Conservation (phyloP, 2,888 invertebrate species). For the Congeria kusceri region DNA sequence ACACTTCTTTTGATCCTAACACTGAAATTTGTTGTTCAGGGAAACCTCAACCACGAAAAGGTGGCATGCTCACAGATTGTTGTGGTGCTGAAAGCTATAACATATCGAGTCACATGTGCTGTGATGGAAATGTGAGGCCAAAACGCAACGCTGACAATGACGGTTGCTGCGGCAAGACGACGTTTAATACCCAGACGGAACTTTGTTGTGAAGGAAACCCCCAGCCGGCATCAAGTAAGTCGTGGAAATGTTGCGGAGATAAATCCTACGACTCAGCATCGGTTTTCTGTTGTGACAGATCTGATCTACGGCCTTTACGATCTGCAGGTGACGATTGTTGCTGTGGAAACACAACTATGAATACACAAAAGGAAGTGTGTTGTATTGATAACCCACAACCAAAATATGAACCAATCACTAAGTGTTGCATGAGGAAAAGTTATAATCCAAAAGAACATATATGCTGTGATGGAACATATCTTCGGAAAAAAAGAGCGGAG, state of each 20-base stretch:
- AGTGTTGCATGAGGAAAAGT: constrained; percentile 29
- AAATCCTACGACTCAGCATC: constrained; percentile 29
- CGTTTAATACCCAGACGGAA: constrained; percentile 14
- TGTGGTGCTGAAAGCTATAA: constrained; percentile 32
- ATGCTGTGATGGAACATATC: constrained; percentile 13
- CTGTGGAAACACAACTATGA: constrained; percentile 31
- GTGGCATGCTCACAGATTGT: constrained; percentile 24
- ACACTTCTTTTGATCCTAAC: constrained; percentile 24
- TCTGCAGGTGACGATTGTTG: constrained; percentile 31
- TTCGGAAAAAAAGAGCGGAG: constrained; percentile 3
- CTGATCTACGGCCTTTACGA: constrained; percentile 6
- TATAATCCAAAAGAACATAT: constrained; percentile 14
- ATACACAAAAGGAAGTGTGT: constrained; percentile 25
- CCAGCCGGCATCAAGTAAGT: constrained; percentile 2
- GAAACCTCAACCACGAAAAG: constrained; percentile 4
- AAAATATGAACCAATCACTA: constrained; percentile 22
- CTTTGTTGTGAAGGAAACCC: constrained; percentile 37
- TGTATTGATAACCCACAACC: constrained; percentile 30
- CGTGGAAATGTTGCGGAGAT: constrained; percentile 25
- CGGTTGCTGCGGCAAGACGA: constrained; percentile 38
- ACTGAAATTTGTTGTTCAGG: constrained; percentile 42
- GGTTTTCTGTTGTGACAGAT: constrained; percentile 29
- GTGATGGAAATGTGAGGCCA: constrained; percentile 13
- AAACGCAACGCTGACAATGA: constrained; percentile 21
- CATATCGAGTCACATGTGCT: constrained; percentile 19